A percentile compares a stretch with the other conserved stretches of the same genome.
These are phyloP conservation scores for Mercenaria mercenaria DNA, from an alignment of 1,140 invertebrate species.

Conservation along the genomic window DNA sequence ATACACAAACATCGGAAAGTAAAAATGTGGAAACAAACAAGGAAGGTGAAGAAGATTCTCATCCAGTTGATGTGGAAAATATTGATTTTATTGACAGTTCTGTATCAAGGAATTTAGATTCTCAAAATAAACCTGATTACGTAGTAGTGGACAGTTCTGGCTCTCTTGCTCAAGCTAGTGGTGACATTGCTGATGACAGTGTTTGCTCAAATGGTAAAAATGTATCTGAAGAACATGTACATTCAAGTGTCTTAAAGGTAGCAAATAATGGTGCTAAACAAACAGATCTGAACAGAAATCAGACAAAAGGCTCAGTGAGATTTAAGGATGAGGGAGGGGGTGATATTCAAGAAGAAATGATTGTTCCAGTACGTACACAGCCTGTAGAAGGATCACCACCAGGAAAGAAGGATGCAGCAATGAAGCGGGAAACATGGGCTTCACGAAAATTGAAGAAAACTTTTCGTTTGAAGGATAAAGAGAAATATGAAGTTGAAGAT, in stretches of 20 bases:
- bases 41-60: no score
- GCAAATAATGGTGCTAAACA: not conserved
- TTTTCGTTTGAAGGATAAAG: constrained; percentile 52
- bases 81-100: not conserved
- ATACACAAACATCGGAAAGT: no score
- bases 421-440: constrained; percentile 69
- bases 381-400: constrained; percentile 40
- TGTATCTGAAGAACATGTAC: not conserved
- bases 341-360: constrained; percentile 43
- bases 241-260: not conserved
- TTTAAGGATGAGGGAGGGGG: constrained; percentile 25
- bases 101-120: not conserved
- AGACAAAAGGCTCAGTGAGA: constrained; percentile 42
- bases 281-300: constrained; percentile 45
- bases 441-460: constrained; percentile 63
- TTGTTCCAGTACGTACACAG: not conserved
- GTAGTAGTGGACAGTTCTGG: not conserved
- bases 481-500: constrained; percentile 70
- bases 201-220: not conserved
- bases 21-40: no score
- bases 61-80: not conserved
- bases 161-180: not conserved
- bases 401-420: constrained; percentile 39
- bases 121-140: not conserved
- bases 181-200: not conserved